These are phyloP conservation scores for Listrodromus nycthemerus DNA, from an alignment of 2,888 invertebrate genomes.

Conservation along the genomic window DNA sequence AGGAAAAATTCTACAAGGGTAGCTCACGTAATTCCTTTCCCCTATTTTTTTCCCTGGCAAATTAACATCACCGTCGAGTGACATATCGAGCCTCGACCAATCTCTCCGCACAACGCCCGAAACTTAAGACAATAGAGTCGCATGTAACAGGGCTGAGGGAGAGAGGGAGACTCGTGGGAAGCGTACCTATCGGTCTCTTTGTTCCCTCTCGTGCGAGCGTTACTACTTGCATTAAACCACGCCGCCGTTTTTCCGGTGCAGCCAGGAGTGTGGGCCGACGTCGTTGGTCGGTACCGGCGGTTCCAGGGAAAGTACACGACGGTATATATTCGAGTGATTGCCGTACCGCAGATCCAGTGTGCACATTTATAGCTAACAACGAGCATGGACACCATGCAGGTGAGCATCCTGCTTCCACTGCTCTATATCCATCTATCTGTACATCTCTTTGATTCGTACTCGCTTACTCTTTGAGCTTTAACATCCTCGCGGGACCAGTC, in stretches of 20 bases:
- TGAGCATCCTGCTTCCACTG: slow-evolving; percentile 73
- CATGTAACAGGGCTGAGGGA: slow-evolving; percentile 19
- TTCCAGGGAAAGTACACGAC: slow-evolving; percentile 80
- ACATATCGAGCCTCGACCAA: no score
- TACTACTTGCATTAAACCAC: slow-evolving; percentile 51
- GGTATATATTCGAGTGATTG: slow-evolving; percentile 83
- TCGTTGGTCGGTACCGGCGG: slow-evolving; percentile 50
- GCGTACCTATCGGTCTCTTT: slow-evolving; percentile 9
- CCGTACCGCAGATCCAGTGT: slow-evolving; percentile 79
- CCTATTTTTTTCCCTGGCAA: no score
- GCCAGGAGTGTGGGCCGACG: slow-evolving; percentile 59
- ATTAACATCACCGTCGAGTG: no score
- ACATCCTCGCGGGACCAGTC: neutral
- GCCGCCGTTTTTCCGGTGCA: slow-evolving; percentile 65
- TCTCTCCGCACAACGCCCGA: no score
- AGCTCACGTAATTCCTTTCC: no score
- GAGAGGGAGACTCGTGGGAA: slow-evolving; percentile 23
- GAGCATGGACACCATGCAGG: slow-evolving; percentile 80
- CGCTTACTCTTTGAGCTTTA: neutral
- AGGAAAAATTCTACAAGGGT: no score
- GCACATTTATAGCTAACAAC: slow-evolving; percentile 75
- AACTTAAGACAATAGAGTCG: neutral
- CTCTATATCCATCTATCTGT: neutral
- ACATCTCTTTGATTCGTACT: neutral
- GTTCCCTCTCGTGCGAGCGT: slow-evolving; percentile 42